These are phyloP conservation scores for Noctilio leporinus DNA, from an alignment of 2,113 vertebrate genomes.

Conservation along the genomic window DNA sequence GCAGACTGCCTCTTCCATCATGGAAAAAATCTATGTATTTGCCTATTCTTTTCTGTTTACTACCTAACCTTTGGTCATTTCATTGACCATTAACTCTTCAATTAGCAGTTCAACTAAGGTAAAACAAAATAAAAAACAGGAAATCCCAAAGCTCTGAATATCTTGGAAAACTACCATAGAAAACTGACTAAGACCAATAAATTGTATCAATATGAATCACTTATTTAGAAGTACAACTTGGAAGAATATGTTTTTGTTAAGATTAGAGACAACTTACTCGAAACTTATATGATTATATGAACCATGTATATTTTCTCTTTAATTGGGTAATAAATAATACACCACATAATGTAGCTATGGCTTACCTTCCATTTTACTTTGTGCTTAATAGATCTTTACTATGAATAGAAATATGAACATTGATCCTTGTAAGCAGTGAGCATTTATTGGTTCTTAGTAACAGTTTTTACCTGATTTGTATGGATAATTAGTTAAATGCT, in stretches of 20 bases:
- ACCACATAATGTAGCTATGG: not conserved
- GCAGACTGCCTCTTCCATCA: not conserved
- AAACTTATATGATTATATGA: not conserved
- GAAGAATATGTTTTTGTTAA: not conserved
- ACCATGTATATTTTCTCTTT: not conserved
- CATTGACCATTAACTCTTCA: not conserved
- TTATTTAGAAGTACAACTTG: not conserved
- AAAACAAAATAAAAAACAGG: not conserved
- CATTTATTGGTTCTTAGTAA: not conserved
- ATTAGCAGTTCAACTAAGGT: not conserved
- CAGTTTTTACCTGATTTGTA: not conserved
- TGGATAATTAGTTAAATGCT: not conserved
- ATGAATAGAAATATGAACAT: not conserved
- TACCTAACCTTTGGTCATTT: not conserved
- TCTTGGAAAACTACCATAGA: not conserved
- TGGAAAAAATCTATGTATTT: not conserved
- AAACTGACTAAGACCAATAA: not conserved
- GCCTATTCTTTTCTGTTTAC: not conserved
- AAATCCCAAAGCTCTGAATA: not conserved
- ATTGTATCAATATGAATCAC: not conserved
- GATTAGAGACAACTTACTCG: not conserved
- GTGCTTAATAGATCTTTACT: not conserved
- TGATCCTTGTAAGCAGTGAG: not conserved
- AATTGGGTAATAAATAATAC: not conserved
- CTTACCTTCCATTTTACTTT: not conserved